A percentile compares a stretch with the other conserved stretches of the same genome.
Conservation (phyloP, 2,797 vertebrate species). For the Xyrichtys novacula region DNA sequence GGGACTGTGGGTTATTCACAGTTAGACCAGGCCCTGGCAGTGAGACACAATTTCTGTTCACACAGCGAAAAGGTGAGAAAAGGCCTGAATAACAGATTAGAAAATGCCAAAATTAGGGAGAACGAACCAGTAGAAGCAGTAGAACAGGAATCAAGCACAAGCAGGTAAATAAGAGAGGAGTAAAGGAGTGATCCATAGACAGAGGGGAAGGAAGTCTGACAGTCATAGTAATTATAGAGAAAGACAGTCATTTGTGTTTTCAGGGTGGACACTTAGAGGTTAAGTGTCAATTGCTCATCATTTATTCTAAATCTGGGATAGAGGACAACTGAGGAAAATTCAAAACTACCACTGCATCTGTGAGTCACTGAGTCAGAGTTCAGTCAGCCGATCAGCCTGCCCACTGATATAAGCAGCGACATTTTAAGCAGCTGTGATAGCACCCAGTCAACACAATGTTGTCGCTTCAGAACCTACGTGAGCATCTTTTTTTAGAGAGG, state of each 20-base stretch:
- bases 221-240: not conserved
- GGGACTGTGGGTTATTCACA: conserved; percentile 10
- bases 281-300: not conserved
- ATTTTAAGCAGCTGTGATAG: conserved; percentile 29
- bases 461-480: not conserved
- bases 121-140: not conserved
- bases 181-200: not conserved
- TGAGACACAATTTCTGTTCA: conserved; percentile 15
- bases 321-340: not conserved
- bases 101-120: conserved; percentile 9
- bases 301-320: not conserved
- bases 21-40: conserved; percentile 13
- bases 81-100: conserved; percentile 21
- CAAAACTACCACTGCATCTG: not conserved
- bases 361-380: conserved; percentile 22
- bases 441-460: not conserved
- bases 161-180: not conserved
- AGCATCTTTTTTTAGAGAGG: conserved; percentile 1
- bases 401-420: not conserved
- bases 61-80: conserved; percentile 23
- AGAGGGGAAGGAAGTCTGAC: not conserved
- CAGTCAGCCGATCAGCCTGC: not conserved
- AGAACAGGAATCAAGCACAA: not conserved
- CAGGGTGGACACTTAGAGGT: not conserved
- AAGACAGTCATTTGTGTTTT: not conserved